A percentile compares a stretch with the other conserved stretches of the same genome.
phyloP scores from a whole-genome alignment of 2,797 vertebrate species.

The Thamnophis elegans region DNA sequence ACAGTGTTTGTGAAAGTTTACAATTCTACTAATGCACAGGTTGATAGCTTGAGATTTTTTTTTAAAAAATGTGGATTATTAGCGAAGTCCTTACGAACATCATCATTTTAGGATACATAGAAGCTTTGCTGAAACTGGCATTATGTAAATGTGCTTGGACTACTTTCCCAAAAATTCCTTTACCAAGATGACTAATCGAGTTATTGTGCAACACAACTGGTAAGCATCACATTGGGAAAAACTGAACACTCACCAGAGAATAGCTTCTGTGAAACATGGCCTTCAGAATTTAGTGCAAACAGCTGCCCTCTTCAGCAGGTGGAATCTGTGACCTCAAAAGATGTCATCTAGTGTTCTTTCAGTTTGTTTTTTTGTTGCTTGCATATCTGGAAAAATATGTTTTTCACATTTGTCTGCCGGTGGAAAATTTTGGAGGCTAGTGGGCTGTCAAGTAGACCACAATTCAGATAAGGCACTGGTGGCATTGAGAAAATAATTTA shows the following conservation, averaged over 20 bases:
- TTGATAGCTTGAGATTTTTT: not conserved
- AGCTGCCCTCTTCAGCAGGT: not conserved
- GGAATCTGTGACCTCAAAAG: not conserved
- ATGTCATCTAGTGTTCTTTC: not conserved
- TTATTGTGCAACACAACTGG: not conserved
- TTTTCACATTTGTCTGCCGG: not conserved
- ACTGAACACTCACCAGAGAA: not conserved
- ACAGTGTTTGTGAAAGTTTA: not conserved
- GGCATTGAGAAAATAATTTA: not conserved
- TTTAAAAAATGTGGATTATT: not conserved
- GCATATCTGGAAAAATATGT: not conserved
- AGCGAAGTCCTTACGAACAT: not conserved
- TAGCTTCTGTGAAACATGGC: not conserved
- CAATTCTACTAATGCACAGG: not conserved
- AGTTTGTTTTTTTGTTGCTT: not conserved
- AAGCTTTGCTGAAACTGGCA: not conserved
- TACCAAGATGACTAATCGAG: not conserved
- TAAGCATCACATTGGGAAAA: not conserved
- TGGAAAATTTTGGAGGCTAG: not conserved
- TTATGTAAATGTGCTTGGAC: not conserved
- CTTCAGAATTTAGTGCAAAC: not conserved
- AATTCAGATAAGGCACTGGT: not conserved
- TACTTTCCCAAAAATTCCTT: not conserved
- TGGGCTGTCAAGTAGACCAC: not conserved
- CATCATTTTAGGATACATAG: not conserved